phyloP scores from a whole-genome alignment of 2,797 vertebrate genomes.

The Crenichthys baileyi region DNA sequence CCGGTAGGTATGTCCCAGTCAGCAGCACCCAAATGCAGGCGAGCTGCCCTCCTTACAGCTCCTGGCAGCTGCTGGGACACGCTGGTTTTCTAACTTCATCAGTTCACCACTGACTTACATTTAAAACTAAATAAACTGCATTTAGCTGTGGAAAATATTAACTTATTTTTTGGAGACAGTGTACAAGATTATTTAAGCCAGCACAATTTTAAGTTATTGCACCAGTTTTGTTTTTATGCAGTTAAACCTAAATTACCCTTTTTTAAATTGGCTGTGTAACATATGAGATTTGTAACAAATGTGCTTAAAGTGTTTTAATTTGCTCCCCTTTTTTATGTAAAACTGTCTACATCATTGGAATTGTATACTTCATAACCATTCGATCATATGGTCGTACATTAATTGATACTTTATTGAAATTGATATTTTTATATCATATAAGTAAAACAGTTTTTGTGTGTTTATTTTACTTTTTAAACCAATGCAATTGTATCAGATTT shows the following conservation, averaged over 20 bases:
- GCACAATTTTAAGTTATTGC: neutral
- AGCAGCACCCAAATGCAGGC: conserved; percentile 51
- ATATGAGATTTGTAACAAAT: neutral
- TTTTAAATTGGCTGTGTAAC: neutral
- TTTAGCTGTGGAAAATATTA: neutral
- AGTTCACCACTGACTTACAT: conserved; percentile 14
- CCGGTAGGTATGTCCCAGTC: conserved; percentile 56
- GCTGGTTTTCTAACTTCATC: conserved; percentile 34
- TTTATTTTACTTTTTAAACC: neutral
- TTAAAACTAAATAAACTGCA: conserved; percentile 21
- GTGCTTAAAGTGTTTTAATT: conserved; percentile 10
- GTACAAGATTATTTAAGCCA: neutral
- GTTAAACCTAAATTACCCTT: neutral
- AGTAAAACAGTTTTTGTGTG: neutral
- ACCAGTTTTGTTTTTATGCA: neutral
- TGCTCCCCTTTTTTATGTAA: neutral
- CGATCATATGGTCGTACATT: conserved; percentile 25
- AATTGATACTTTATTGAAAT: neutral
- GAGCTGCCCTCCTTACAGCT: conserved; percentile 37
- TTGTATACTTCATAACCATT: neutral
- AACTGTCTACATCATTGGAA: neutral
- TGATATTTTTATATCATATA: neutral
- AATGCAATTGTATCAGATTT: conserved; percentile 46
- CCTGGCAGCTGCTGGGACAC: conserved; percentile 54
- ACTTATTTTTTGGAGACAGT: neutral